Conservation (phyloP, 2,113 vertebrate genomes). For the Chaetops frenatus region DNA sequence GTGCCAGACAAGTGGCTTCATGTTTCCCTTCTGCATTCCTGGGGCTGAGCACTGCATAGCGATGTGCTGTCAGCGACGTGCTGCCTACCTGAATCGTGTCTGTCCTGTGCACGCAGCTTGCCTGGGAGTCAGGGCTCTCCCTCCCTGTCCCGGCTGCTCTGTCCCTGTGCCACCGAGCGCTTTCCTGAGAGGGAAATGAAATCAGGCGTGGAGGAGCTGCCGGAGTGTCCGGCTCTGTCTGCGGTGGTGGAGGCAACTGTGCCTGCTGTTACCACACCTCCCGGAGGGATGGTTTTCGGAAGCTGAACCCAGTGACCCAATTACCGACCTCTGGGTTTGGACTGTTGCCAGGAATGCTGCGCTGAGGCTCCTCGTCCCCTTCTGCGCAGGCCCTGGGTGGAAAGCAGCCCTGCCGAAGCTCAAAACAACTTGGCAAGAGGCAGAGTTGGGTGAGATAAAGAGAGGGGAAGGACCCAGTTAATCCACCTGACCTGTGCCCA, state of each 20-base stretch:
- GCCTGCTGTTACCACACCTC: neutral
- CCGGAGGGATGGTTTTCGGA: neutral
- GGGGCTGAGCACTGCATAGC: neutral
- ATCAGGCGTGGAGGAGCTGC: neutral
- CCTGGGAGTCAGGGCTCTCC: neutral
- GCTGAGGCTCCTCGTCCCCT: neutral
- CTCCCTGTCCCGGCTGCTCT: neutral
- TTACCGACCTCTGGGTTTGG: neutral
- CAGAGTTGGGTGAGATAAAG: neutral
- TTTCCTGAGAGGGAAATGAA: neutral
- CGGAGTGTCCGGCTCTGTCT: neutral
- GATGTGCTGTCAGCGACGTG: neutral
- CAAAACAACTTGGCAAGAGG: neutral
- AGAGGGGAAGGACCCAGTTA: neutral
- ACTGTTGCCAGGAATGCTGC: neutral
- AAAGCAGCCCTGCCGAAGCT: neutral
- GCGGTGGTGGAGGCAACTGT: neutral
- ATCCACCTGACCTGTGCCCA: neutral
- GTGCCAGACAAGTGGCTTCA: conserved; percentile 53
- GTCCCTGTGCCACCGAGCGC: neutral
- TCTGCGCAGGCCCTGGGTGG: neutral
- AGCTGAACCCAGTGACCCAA: neutral
- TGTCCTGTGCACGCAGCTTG: neutral
- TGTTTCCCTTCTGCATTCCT: conserved; percentile 49
- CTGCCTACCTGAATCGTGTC: conserved; percentile 1